phyloP scores from a whole-genome alignment of 2,113 vertebrate genomes.

The Strix aluco region DNA sequence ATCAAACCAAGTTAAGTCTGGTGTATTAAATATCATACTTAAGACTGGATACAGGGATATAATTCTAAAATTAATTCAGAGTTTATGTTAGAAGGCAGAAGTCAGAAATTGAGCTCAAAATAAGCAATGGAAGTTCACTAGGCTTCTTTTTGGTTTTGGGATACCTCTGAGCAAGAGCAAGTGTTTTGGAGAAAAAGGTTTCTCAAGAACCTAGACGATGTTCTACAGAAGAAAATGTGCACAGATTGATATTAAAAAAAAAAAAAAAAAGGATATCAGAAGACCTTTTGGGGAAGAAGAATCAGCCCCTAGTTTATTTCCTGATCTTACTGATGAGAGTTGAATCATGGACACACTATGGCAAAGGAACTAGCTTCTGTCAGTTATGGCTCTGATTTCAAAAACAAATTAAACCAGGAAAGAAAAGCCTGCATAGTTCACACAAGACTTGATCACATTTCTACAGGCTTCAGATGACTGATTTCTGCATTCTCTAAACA shows the following conservation, averaged over 20 bases:
- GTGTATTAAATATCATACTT: background rate
- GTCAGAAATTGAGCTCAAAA: background rate
- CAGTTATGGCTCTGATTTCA: background rate
- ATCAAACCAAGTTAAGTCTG: background rate
- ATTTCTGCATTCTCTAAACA: background rate
- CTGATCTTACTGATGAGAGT: background rate
- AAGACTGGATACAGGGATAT: background rate
- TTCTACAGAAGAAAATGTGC: background rate
- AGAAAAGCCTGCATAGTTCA: background rate
- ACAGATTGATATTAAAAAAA: background rate
- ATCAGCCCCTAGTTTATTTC: background rate
- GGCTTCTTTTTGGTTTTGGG: background rate
- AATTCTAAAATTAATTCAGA: background rate
- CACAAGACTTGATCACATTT: background rate
- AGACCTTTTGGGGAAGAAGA: background rate
- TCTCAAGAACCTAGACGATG: background rate
- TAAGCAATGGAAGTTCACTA: background rate
- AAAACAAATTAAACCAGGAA: constrained; percentile 21
- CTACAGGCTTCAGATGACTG: background rate
- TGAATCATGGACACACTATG: background rate
- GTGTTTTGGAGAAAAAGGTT: background rate
- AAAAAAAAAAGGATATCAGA: background rate
- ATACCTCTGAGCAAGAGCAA: background rate
- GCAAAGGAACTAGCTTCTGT: background rate
- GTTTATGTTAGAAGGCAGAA: background rate